Base-by-base conservation (phyloP, 2,888 invertebrate species). In the Autographa pulchrina region DNA sequence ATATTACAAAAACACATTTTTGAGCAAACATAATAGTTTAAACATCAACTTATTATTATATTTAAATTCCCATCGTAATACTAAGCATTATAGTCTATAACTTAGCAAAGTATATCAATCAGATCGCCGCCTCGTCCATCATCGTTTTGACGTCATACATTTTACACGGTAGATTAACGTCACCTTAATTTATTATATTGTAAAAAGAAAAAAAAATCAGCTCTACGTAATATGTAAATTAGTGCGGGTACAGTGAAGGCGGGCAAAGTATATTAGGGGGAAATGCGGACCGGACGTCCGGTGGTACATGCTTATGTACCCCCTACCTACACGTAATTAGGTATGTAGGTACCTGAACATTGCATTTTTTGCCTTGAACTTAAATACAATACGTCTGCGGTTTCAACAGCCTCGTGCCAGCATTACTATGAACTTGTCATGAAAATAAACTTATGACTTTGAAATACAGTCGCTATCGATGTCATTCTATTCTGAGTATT, bases 251-350 rank as follows among this genome's bases (percentile, higher is more conserved):
- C 70, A 65, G 62, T 60, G 70, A 63, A 68, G 83, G 83, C 72
- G 78, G 72, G 70, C 85, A 85, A 85, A 88, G 85, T 88, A 74
- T 78, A 76, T 80, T 79, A 75, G 41, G 63, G 78, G 91, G 89
- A 88, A 93, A 91, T 88, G 88, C 87, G 88, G 89, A 84, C 89
- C 94, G 94, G 93, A 94, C 80, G 61, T 92, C 92, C 93, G 93
- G 85, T 85, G 79, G 84, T 87, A 86, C 90, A 78, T 72, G 77
- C 75, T 66, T 78, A 74, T 66, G 63, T 76, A 73, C 48, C 48
- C 5, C n/a, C 48, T 11, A 41, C 41, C 41, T 48, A 48, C n/a
- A 48, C n/a, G 48, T 14, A 5, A 5, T 5, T 43, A 16, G 43
- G 16, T 72, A 74, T 75, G 75, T 77, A 84, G 11, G 11, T 67